Base-by-base conservation (phyloP, 2,113 vertebrate genomes). In the Protomyctophum bolini region DNA sequence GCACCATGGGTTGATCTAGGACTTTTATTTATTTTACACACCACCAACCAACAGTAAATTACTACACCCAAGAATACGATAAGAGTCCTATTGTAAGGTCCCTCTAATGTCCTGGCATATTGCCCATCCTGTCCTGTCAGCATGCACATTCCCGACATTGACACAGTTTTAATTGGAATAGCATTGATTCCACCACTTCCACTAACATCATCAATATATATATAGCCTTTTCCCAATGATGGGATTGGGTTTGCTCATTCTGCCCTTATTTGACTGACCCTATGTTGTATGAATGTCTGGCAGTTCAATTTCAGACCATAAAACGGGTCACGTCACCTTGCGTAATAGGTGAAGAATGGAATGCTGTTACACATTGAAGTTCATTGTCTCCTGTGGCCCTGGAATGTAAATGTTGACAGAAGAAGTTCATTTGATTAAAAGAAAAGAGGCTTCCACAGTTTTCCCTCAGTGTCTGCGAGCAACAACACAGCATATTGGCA, bases 331-430 rank as follows among this genome's bases (percentile, higher is more conserved):
- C 56, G 65, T 79, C 77, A 75, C 83, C 85, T 83, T 85, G 78
- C 75, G 80, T 83, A 87, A 85, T 77, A 78, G 87, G 77, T 86
- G 68, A 69, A 69, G 75, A 72, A 80, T 85, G 88, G 89, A 89
- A 90, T 89, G 85, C 86, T 49, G 76, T 83, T 58, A 66, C 55
- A 28, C 75, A 65, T 80, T 87, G 69, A 62, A 73, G 75, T 66
- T 82, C 85, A 84, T 90, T 90, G 86, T 90, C 66, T 67, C 75
- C 75, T 68, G 72, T 80, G 68, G 11, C 66, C 3, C 51, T 74
- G 86, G 84, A 85, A 88, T 89, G 88, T 81, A 82, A 84, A 83
- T 72, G 91, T 84, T 87, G 85, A 89, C 63, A 84, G 79, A 80
- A 84, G 79, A 80, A 71, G 75, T 61, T 71, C 71, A 82, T 63